Evolutionary conservation across 1,140 invertebrate genomes (phyloP), one percentile per base, ranked within the genome.

Genomic region (Sitophilus oryzae): DNA sequence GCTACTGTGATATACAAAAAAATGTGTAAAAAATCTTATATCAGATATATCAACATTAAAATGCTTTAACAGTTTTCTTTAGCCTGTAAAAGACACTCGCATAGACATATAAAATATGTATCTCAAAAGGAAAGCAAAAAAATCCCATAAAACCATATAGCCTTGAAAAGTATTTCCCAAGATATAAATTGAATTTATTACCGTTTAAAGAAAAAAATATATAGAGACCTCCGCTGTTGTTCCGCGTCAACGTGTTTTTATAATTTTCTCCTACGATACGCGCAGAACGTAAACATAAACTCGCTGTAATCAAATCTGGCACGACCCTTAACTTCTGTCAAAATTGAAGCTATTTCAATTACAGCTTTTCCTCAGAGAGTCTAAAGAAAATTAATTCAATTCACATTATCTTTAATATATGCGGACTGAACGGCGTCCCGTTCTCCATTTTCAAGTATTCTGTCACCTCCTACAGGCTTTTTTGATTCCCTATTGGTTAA

Each of bases 361-460:
- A 21, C 20, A 47, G 44, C 44, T 30, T 47, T 38, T 41, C 43
- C 52, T 47, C 51, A 30, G 52, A 54, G 44, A 41, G 44, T 47
- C 52, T 21, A 54, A 54, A 54, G 52, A 54, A 54, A 54, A 54
- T 54, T 54, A 54, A 54, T 54, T 54, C 52, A 47, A 54, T 54
- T 54, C 52, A 41, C 52, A 54, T 54, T 54, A 54, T 54, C 52
- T 54, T 54, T 54, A 54, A 54, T 54, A 47, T 54, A 54, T 54
- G 44, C 52, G 44, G 52, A 54, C 43, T 43, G 37, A 23, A 34
- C 52, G 46, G 43, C 21, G 44, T 42, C 37, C 47, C 52, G 44
- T 54, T 54, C 44, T 54, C 52, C 52, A 47, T 54, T 54, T 47
- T 54, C 52, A 54, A 47, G 52, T 54, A 47, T 47, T 34, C 44